These are phyloP conservation scores for Scyliorhinus canicula DNA, from an alignment of 2,797 vertebrate species.

Conservation along the genomic window DNA sequence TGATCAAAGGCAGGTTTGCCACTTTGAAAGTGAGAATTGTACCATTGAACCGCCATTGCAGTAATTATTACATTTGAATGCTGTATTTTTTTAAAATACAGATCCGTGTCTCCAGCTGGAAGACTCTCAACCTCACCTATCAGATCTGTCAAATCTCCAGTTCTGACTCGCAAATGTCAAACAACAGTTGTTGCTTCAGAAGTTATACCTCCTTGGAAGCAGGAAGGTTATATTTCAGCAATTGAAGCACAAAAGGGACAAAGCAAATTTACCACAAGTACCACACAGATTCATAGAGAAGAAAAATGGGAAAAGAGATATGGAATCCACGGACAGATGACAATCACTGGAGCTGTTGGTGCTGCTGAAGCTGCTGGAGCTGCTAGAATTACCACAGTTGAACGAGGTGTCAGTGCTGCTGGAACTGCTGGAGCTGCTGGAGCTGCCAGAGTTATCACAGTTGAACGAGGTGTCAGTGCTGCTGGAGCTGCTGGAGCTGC, in stretches of 20 bases:
- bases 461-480: conserved; percentile 45
- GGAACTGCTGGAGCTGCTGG: conserved; percentile 14
- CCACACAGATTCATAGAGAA: conserved; percentile 66
- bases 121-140: conserved; percentile 79
- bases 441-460: background rate
- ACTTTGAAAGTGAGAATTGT: background rate
- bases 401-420: conserved; percentile 46
- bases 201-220: conserved; percentile 88
- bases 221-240: conserved; percentile 62
- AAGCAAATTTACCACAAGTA: conserved; percentile 59
- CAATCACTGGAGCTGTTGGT: conserved; percentile 46
- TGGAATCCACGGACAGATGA: conserved; percentile 58
- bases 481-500: conserved; percentile 41
- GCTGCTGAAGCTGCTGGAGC: conserved; percentile 39
- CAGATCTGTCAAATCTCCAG: conserved; percentile 83
- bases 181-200: conserved; percentile 57
- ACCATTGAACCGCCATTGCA: background rate
- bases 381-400: background rate
- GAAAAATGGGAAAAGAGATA: conserved; percentile 68
- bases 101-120: conserved; percentile 79
- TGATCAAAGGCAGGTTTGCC: background rate
- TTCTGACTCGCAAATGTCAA: conserved; percentile 68
- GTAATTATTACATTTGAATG: background rate
- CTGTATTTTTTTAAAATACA: conserved; percentile 46
- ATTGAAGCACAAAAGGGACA: conserved; percentile 66